Conservation (phyloP, 2,888 invertebrate species). For the Pterobdella sp. region DNA sequence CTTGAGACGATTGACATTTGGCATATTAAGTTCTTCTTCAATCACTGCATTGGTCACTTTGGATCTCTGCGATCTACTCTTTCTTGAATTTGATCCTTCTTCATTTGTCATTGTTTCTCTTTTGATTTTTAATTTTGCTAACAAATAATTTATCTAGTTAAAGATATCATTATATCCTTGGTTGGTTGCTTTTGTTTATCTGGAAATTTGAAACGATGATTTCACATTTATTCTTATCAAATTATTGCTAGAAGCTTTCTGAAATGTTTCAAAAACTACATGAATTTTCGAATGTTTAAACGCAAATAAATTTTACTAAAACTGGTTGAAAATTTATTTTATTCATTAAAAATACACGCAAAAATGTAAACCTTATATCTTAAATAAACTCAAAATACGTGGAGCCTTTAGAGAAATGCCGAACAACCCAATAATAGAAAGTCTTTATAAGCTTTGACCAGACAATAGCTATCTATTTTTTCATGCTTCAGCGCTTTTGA, state of each 20-base stretch:
- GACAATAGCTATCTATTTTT: neutral
- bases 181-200: neutral
- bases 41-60: neutral
- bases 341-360: too few relatives aligned
- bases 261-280: neutral
- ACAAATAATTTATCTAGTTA: neutral
- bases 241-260: neutral
- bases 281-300: neutral
- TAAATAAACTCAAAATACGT: too few relatives aligned
- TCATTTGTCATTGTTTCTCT: neutral
- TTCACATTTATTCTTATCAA: neutral
- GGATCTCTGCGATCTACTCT: slow-evolving; percentile 8
- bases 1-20: slow-evolving; percentile 25
- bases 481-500: slow-evolving; percentile 4
- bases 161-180: neutral
- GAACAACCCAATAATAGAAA: slow-evolving; percentile 1
- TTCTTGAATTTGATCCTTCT: neutral
- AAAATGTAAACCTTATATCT: too few relatives aligned
- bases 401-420: too few relatives aligned
- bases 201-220: neutral
- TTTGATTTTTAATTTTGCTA: neutral
- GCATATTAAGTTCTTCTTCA: slow-evolving; percentile 26
- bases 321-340: too few relatives aligned
- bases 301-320: neutral
- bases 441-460: neutral